phyloP scores from a whole-genome alignment of 2,113 vertebrate genomes.

The Pao palembangensis region DNA sequence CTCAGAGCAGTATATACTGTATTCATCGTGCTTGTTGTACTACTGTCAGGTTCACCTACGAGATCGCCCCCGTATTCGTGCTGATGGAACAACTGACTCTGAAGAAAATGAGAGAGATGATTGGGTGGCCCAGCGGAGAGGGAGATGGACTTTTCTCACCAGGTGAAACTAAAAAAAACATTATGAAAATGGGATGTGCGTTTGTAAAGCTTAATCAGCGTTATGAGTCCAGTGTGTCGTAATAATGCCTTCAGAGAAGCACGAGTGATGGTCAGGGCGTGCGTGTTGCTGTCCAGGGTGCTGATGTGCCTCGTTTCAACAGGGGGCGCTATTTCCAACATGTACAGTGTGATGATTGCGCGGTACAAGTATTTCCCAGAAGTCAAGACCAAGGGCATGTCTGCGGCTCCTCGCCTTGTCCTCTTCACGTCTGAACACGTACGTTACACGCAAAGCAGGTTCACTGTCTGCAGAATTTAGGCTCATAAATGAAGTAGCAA shows the following conservation, averaged over 20 bases:
- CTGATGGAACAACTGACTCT: slow-evolving; percentile 99
- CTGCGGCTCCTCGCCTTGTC: slow-evolving; percentile 89
- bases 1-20: background rate
- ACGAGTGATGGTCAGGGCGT: background rate
- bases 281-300: slow-evolving; percentile 18
- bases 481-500: slow-evolving; percentile 20
- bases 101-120: slow-evolving; percentile 97
- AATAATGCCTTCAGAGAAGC: background rate
- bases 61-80: slow-evolving; percentile 98
- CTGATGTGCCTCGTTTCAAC: slow-evolving; percentile 39
- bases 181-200: background rate
- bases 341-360: slow-evolving; percentile 99
- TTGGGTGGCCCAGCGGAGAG: slow-evolving; percentile 92
- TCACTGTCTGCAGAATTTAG: slow-evolving; percentile 26
- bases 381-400: slow-evolving; percentile 98
- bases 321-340: slow-evolving; percentile 98
- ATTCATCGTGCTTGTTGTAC: background rate
- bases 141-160: slow-evolving; percentile 98
- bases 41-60: slow-evolving; percentile 93
- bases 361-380: slow-evolving; percentile 97
- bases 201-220: background rate
- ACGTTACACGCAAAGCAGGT: slow-evolving; percentile 53
- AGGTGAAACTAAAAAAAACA: slow-evolving; percentile 63
- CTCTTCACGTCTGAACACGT: slow-evolving; percentile 98
- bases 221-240: background rate